Conservation (phyloP, 2,113 vertebrate genomes). For the Halichoerus grypus region DNA sequence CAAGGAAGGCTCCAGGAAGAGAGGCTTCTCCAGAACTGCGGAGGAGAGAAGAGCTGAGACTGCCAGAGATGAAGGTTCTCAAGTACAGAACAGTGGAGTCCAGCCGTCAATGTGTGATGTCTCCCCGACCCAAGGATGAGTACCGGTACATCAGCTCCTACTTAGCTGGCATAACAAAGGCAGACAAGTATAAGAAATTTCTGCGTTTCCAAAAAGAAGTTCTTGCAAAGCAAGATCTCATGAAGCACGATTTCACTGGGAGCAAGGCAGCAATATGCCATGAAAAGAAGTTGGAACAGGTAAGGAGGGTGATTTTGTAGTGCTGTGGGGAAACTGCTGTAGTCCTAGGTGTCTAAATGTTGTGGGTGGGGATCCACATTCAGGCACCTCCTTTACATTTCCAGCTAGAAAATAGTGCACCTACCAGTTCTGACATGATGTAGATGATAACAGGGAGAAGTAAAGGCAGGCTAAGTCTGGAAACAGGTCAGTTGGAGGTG, state of each 20-base stretch:
- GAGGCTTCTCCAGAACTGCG: fast-evolving
- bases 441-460: fast-evolving
- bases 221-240: slow-evolving; percentile 75
- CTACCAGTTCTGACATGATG: fast-evolving
- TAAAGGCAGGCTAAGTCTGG: too few relatives aligned
- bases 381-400: fast-evolving
- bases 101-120: slow-evolving; percentile 24
- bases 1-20: background rate
- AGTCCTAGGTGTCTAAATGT: fast-evolving
- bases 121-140: background rate
- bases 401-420: background rate
- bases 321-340: fast-evolving
- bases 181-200: slow-evolving; percentile 79
- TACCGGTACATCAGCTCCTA: slow-evolving; percentile 68
- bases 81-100: slow-evolving; percentile 42
- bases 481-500: background rate
- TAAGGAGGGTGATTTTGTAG: slow-evolving; percentile 26
- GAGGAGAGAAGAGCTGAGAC: slow-evolving; percentile 60
- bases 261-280: slow-evolving; percentile 72
- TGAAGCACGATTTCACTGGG: slow-evolving; percentile 62
- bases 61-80: slow-evolving; percentile 78
- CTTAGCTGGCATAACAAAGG: slow-evolving; percentile 74
- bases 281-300: slow-evolving; percentile 86
- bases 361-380: background rate
- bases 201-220: slow-evolving; percentile 81